phyloP scores from a whole-genome alignment of 2,113 vertebrate species.

The Aptenodytes forsteri region DNA sequence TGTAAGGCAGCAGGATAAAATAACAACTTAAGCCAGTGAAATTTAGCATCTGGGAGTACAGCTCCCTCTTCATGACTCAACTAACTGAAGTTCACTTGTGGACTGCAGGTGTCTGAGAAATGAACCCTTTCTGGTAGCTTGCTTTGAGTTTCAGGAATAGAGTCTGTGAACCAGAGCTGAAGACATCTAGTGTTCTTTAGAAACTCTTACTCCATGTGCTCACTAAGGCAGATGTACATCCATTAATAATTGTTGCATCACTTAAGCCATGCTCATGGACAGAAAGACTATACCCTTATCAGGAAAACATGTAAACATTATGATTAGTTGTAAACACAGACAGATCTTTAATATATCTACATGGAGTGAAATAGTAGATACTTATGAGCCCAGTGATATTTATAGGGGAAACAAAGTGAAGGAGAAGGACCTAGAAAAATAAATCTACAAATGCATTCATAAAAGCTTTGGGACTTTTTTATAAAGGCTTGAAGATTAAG shows the following conservation, averaged over 20 bases:
- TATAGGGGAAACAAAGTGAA: conserved; percentile 14
- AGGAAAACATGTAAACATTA: conserved; percentile 64
- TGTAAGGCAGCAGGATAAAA: background rate
- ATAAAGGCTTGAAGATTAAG: background rate
- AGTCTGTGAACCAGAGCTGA: conserved; percentile 44
- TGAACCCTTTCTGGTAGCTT: conserved; percentile 51
- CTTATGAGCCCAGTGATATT: background rate
- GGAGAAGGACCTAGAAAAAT: background rate
- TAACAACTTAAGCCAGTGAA: background rate
- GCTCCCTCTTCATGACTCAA: conserved; percentile 3
- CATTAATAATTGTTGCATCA: conserved; percentile 74
- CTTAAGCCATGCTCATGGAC: conserved; percentile 54
- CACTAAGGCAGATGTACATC: conserved; percentile 64
- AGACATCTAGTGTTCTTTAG: conserved; percentile 52
- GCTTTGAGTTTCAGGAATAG: conserved; percentile 25
- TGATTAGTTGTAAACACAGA: conserved; percentile 65
- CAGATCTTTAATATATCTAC: conserved; percentile 55
- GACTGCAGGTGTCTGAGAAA: conserved; percentile 59
- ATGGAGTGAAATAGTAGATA: conserved; percentile 46
- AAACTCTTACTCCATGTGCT: conserved; percentile 1
- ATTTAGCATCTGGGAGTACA: conserved; percentile 2
- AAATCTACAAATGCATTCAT: background rate
- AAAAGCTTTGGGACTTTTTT: background rate
- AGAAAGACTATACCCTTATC: conserved; percentile 52
- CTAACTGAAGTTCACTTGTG: conserved; percentile 22